phyloP scores from a whole-genome alignment of 2,888 invertebrate genomes.

The Brenthis ino region DNA sequence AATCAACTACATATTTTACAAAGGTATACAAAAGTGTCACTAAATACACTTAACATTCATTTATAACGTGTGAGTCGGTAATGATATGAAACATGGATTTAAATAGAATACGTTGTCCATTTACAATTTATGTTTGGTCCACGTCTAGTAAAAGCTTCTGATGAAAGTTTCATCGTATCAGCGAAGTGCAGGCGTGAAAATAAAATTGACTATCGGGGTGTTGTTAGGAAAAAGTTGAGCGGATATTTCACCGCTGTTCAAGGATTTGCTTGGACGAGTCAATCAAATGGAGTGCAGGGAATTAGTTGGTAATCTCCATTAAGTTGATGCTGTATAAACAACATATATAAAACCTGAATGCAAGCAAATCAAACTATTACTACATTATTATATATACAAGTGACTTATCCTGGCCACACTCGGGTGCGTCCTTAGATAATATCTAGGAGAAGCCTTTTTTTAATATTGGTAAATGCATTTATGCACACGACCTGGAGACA shows the following conservation, averaged over 20 bases:
- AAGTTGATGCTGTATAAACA: background rate
- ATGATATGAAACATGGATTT: constrained; percentile 7
- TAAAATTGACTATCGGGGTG: constrained; percentile 59
- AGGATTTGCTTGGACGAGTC: constrained; percentile 13
- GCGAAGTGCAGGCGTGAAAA: constrained; percentile 76
- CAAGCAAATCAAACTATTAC: too few relatives aligned
- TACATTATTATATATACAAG: too few relatives aligned
- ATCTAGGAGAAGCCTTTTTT: too few relatives aligned
- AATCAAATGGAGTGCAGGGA: constrained; percentile 5
- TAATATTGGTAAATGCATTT: too few relatives aligned
- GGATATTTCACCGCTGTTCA: constrained; percentile 38
- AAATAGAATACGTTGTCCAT: constrained; percentile 31
- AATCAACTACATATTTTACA: background rate
- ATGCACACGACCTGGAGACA: too few relatives aligned
- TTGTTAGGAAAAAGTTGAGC: constrained; percentile 36
- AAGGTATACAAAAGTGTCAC: background rate
- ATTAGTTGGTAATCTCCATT: constrained; percentile 6
- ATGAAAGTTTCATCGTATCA: constrained; percentile 79
- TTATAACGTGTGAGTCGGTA: background rate
- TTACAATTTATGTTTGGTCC: constrained; percentile 64
- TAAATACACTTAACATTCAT: background rate
- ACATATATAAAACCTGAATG: too few relatives aligned
- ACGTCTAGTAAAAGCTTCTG: constrained; percentile 68
- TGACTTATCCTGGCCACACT: too few relatives aligned
- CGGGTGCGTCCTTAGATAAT: too few relatives aligned